Evolutionary conservation across 2,113 vertebrate species (phyloP), one percentile per base, ranked within the genome.

Genomic region (Chloropsis cyanopogon): DNA sequence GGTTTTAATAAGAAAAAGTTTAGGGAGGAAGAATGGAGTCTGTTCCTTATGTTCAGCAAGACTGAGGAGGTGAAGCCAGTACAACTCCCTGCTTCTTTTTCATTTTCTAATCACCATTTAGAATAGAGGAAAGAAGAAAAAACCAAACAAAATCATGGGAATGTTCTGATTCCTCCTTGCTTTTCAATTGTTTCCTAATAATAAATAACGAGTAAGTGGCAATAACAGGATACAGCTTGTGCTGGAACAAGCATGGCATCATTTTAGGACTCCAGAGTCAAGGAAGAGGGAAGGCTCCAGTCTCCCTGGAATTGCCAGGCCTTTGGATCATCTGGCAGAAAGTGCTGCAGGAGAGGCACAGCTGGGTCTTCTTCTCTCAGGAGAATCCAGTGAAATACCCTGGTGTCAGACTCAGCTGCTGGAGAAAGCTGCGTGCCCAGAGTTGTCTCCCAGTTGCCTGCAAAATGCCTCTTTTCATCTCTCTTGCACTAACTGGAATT

Each of bases 381-480:
- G 97, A 96, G 97, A 84, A 54, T 91, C 47, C 41, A 44, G 25
- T 33, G 22, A 33, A 91, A 93, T 95, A 93, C 94, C 94, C 94
- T 85, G 68, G 91, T 90, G 94, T 75, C 86, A 86, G 92, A 75
- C 95, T 92, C 95, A 96, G 93, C 93, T 97, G 96, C 95, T 80
- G 71, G 80, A 75, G 42, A 88, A 79, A 63, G 78, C 35, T 71
- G 50, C 10, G 52, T 73, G 89, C 72, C 78, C 69, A 53, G 29
- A 82, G 44, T 15, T 59, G 47, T 65, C 84, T 94, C 90, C 90
- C 82, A 86, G 57, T 95, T 94, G 82, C 85, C 72, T 66, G 47
- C 25, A 92, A 70, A 94, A 84, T 83, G 78, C 21, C 10, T 69
- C 83, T 92, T 94, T 82, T 16, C 41, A 77, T 82, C 78, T 90